Conservation (phyloP, 2,113 vertebrate genomes). For the Chionomys nivalis region DNA sequence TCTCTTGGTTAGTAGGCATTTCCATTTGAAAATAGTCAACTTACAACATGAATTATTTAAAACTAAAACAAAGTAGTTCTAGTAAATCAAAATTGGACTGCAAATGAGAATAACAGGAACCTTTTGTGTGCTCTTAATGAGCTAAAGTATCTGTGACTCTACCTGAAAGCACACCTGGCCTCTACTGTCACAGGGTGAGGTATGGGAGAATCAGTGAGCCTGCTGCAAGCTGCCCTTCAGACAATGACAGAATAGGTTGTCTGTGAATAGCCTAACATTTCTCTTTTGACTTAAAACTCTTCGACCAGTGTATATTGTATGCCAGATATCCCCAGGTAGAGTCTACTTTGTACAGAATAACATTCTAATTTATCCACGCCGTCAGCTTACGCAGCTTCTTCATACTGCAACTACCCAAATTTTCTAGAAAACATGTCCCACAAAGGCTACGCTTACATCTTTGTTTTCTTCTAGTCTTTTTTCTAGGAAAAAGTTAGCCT, state of each 20-base stretch:
- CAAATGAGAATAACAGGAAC: background rate
- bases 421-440: background rate
- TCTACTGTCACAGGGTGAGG: background rate
- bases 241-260: background rate
- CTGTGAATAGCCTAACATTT: background rate
- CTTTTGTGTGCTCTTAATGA: background rate
- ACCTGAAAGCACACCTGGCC: background rate
- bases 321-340: background rate
- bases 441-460: background rate
- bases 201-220: background rate
- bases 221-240: background rate
- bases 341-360: background rate
- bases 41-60: background rate
- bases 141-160: background rate
- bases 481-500: background rate
- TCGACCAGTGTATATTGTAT: too few species aligned
- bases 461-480: background rate
- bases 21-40: background rate
- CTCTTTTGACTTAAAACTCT: background rate
- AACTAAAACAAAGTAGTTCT: background rate
- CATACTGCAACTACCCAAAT: background rate
- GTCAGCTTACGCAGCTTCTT: background rate
- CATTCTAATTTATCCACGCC: background rate
- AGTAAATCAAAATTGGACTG: background rate
- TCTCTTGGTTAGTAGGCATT: background rate